phyloP scores from a whole-genome alignment of 1,140 invertebrate species.

The Temnothorax nylanderi region DNA sequence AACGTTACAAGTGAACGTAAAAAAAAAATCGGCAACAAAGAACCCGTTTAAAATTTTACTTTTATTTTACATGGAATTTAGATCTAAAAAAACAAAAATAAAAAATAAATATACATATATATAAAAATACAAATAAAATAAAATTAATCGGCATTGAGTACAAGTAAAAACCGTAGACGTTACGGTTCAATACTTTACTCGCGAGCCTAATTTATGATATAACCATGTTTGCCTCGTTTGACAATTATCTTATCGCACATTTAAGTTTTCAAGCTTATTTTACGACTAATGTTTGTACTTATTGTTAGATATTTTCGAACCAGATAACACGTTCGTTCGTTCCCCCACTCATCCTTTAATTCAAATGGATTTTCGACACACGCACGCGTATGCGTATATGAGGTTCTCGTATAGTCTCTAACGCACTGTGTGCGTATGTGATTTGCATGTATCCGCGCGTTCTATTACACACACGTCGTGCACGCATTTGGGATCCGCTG shows the following conservation, averaged over 20 bases:
- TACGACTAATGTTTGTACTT: background rate
- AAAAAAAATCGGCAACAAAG: background rate
- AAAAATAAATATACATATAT: background rate
- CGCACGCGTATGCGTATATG: background rate
- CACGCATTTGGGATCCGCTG: conserved; percentile 69
- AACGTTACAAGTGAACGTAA: background rate
- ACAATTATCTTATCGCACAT: conserved; percentile 1
- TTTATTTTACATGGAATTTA: background rate
- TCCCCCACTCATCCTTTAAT: background rate
- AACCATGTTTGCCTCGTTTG: background rate
- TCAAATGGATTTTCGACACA: conserved; percentile 5
- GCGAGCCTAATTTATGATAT: background rate
- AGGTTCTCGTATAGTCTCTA: background rate
- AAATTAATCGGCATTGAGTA: background rate
- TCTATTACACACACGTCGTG: background rate
- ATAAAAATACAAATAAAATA: background rate
- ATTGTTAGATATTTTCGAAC: background rate
- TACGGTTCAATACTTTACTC: background rate
- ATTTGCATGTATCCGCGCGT: conserved; percentile 7
- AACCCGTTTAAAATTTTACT: background rate
- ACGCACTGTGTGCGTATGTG: background rate
- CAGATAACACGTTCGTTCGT: background rate
- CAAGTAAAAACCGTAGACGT: background rate
- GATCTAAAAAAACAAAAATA: background rate
- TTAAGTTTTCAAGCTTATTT: background rate